Conservation (phyloP, 2,113 vertebrate species). For the Myiagra hebetior region DNA sequence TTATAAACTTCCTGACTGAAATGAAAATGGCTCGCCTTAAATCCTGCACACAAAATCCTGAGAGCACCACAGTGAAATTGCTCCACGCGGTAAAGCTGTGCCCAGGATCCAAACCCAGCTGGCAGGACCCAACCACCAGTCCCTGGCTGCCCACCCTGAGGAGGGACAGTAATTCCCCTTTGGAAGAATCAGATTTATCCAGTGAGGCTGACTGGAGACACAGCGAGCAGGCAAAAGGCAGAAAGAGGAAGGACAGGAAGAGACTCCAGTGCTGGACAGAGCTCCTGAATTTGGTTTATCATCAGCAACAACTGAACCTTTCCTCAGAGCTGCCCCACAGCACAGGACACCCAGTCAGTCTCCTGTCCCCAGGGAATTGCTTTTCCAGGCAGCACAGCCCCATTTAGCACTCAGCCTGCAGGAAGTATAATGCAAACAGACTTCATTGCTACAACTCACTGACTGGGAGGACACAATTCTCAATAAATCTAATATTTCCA, state of each 20-base stretch:
- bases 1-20: neutral
- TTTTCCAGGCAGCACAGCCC: neutral
- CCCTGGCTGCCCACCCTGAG: neutral
- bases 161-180: neutral
- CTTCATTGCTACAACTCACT: neutral
- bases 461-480: neutral
- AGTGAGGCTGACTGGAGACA: neutral
- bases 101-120: neutral
- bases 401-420: neutral
- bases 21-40: neutral
- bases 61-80: neutral
- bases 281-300: neutral
- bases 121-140: neutral
- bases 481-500: conserved; percentile 17
- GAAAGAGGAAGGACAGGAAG: neutral
- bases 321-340: neutral
- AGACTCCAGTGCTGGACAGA: neutral
- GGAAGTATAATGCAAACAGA: neutral
- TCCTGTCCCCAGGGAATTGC: neutral
- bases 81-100: fast-evolving
- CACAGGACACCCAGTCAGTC: neutral
- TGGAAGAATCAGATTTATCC: neutral
- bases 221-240: neutral
- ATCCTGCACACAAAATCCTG: neutral
- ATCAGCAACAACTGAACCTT: neutral